phyloP scores from a whole-genome alignment of 92 coral and sea anemone species.

The Palythoa caribaeorum region DNA sequence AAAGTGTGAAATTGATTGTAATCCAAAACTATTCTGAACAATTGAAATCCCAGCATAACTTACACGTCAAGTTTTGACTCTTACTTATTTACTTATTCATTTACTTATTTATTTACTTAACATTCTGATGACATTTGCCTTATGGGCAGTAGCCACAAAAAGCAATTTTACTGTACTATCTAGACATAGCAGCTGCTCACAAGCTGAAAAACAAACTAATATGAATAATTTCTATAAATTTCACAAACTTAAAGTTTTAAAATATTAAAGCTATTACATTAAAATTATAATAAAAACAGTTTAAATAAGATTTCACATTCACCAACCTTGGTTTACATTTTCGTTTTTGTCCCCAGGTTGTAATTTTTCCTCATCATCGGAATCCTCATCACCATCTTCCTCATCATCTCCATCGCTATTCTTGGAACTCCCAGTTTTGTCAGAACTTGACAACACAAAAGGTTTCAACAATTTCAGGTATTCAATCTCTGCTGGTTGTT shows the following conservation, averaged over 20 bases:
- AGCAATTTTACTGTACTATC: no score
- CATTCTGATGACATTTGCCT: no score
- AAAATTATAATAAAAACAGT: background rate
- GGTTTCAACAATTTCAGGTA: slow-evolving; percentile 61
- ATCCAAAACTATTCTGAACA: no score
- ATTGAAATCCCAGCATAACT: no score
- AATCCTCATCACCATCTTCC: slow-evolving; percentile 52
- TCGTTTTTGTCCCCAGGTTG: background rate
- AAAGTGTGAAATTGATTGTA: no score
- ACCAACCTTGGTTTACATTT: background rate
- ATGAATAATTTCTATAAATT: no score
- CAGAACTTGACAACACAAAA: slow-evolving; percentile 46
- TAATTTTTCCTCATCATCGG: slow-evolving; percentile 38
- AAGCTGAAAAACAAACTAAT: no score
- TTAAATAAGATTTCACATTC: background rate
- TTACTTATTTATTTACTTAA: no score
- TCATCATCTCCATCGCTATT: slow-evolving; percentile 35
- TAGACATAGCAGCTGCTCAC: no score
- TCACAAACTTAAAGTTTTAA: background rate
- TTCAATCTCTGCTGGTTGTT: background rate
- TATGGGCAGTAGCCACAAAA: no score
- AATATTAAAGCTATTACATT: background rate
- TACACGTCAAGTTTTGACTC: no score
- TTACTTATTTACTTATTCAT: no score
- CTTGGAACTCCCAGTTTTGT: background rate